phyloP scores from a whole-genome alignment of 2,797 vertebrate species.

The Emydoidea blandingii region DNA sequence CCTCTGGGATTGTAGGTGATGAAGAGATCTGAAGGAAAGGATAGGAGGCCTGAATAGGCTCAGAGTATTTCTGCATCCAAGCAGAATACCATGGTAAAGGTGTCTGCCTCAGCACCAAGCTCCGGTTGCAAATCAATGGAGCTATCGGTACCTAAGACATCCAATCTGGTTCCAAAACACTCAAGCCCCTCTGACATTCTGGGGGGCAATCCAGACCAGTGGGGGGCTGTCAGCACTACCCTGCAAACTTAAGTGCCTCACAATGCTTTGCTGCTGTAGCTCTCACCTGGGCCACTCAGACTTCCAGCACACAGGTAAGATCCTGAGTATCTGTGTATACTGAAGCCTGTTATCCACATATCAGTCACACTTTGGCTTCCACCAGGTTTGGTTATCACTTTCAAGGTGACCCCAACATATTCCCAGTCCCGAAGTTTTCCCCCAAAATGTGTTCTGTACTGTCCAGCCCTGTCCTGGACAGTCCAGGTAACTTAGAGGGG shows the following conservation, averaged over 20 bases:
- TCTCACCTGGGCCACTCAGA: background rate
- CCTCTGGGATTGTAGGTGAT: background rate
- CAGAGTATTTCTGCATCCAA: background rate
- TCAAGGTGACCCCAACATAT: too few relatives aligned
- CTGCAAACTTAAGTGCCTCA: background rate
- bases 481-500: background rate
- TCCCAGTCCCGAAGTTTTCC: too few relatives aligned
- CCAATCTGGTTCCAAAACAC: background rate
- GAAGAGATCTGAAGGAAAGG: background rate
- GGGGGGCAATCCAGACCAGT: background rate
- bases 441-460: too few relatives aligned
- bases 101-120: background rate
- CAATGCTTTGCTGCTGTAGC: background rate
- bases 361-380: background rate
- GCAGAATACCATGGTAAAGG: background rate
- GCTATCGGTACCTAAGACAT: background rate
- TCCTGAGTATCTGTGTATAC: background rate
- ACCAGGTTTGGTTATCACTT: too few relatives aligned
- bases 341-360: background rate
- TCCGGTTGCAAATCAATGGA: background rate
- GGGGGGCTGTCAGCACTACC: background rate
- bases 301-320: background rate
- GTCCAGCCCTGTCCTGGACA: background rate
- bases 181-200: background rate
- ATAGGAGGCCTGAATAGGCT: background rate